These are phyloP conservation scores for Indicator maculatus DNA, from an alignment of 2,113 vertebrate species.

Conservation along the genomic window DNA sequence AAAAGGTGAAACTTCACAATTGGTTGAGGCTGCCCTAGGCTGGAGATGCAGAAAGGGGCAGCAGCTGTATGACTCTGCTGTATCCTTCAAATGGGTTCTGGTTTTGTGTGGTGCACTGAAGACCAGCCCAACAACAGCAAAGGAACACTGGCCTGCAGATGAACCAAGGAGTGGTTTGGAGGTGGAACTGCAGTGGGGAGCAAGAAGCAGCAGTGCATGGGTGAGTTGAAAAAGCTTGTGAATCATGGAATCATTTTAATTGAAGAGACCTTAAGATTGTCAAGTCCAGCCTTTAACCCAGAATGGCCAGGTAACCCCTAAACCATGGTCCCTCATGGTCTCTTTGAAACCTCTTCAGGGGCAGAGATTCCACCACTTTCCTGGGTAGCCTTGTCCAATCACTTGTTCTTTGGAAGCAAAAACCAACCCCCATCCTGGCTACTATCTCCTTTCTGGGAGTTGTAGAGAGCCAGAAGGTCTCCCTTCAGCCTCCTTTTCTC, in stretches of 20 bases:
- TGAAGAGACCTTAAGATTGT: background rate
- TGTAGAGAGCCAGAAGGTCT: background rate
- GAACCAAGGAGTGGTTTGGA: background rate
- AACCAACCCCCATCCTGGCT: too few species aligned
- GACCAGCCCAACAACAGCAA: background rate
- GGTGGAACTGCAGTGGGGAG: background rate
- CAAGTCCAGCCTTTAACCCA: background rate
- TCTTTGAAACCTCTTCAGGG: background rate
- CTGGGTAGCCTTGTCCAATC: background rate
- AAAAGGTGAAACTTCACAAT: background rate
- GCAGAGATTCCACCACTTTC: background rate
- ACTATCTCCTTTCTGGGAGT: too few species aligned
- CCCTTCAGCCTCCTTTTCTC: background rate
- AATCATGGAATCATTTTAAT: background rate
- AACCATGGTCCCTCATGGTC: too few species aligned
- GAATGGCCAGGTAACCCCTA: too few species aligned
- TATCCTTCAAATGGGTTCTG: background rate
- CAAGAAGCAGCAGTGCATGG: too few species aligned
- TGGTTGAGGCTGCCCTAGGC: background rate
- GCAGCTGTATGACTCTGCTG: accelerated
- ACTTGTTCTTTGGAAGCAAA: background rate
- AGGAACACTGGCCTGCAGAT: accelerated
- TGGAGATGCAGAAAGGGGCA: accelerated
- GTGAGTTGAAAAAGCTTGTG: background rate
- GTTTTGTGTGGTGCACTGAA: background rate